Evolutionary conservation across 2,888 invertebrate species (phyloP), one percentile per base, ranked within the genome.

Genomic region (Plebejus melissa): DNA sequence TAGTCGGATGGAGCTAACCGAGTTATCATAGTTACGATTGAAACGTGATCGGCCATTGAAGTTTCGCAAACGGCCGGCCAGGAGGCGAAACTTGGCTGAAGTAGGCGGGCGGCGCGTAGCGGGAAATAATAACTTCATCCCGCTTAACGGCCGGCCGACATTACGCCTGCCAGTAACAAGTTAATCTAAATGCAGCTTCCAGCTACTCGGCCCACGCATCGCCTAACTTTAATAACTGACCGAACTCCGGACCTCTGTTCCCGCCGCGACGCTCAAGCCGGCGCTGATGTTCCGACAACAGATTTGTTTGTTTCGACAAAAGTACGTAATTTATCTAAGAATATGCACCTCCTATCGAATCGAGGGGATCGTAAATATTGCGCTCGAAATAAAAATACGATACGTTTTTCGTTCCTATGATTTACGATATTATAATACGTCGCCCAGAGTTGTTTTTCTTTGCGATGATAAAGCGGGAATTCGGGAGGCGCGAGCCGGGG

Each of bases 81-180:
- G 84, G 87, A 90, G 89, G 90, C 87, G 87, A 90, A 90, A 91
- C 91, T 92, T 86, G 83, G 88, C 87, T 88, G 87, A 89, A 91
- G 90, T 90, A 88, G 88, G 88, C 88, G 58, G 58, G 60, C 28
- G 84, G 85, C 79, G 86, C 87, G 88, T 91, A 91, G 87, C 91
- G 88, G 90, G 93, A 92, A 93, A 91, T 91, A 92, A 91, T 93
- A 93, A 93, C 91, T 93, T 93, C 89, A 90, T 91, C 88, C 87
- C 83, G 89, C 87, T 89, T 87, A 88, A 89, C 91, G 89, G 87
- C 82, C 89, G 87, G 90, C 91, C 90, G 91, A 91, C 92, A 92
- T 91, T 90, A 90, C 91, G 92, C 88, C 91, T 92, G 91, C 90
- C 86, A 89, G 90, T 92, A 91, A 92, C 93, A 93, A 93, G 90